Percentiles rank a stretch among this genome's conserved stretches.
These are phyloP conservation scores for Orius insidiosus DNA, from an alignment of 1,140 invertebrate species.

Conservation along the genomic window DNA sequence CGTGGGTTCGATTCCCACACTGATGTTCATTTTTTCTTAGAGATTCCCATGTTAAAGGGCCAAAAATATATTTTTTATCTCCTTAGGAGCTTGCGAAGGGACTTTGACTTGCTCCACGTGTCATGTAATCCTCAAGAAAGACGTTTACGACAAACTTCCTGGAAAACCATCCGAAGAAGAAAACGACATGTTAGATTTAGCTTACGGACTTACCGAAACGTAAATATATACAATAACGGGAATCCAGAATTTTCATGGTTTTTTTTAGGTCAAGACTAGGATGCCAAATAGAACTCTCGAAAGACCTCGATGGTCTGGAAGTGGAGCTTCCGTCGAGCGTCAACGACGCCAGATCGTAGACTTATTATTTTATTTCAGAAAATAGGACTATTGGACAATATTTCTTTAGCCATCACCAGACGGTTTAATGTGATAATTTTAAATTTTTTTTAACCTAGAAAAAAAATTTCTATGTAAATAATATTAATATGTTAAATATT, in stretches of 20 bases:
- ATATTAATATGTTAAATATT: not conserved
- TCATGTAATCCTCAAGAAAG: slow-evolving; percentile 73
- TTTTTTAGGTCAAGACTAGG: slow-evolving; percentile 66
- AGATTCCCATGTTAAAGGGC: too few relatives aligned
- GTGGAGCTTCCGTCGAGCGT: slow-evolving; percentile 66
- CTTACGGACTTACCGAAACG: slow-evolving; percentile 83
- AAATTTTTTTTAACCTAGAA: not conserved
- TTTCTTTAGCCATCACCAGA: too few relatives aligned
- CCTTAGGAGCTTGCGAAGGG: slow-evolving; percentile 78
- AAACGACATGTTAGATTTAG: slow-evolving; percentile 89
- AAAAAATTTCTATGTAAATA: not conserved
- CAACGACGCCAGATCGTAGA: slow-evolving; percentile 47
- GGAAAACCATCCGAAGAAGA: slow-evolving; percentile 83
- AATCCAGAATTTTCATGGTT: slow-evolving; percentile 5
- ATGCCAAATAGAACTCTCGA: slow-evolving; percentile 75
- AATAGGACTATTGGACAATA: not conserved
- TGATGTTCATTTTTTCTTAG: too few relatives aligned
- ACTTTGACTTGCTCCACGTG: slow-evolving; percentile 94
- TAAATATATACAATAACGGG: slow-evolving; percentile 21
- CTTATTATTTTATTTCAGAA: not conserved
- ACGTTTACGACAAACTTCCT: slow-evolving; percentile 66
- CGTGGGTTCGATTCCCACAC: too few relatives aligned
- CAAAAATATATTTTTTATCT: slow-evolving; percentile 9
- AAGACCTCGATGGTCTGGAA: slow-evolving; percentile 73
- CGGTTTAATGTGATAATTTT: not conserved